Evolutionary conservation across 1,140 invertebrate species (phyloP).

Genomic region (Potamilus streckersoni): DNA sequence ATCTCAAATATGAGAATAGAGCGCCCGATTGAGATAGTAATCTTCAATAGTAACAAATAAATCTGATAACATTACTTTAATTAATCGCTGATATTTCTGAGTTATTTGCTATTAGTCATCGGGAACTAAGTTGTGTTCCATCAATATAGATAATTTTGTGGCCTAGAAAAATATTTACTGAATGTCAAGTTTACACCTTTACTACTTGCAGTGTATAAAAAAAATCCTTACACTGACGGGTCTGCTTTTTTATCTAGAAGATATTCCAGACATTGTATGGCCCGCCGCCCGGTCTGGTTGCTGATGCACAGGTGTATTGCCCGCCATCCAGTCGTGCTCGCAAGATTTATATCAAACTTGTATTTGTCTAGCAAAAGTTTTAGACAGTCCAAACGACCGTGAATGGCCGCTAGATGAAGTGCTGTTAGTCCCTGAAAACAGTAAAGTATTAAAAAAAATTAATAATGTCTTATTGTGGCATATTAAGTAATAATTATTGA

Average conservation of each 20-base stretch:
- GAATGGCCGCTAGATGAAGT: conserved; percentile 64
- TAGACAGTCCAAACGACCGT: conserved; percentile 66
- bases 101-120: too few species aligned
- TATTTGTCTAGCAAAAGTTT: conserved; percentile 66
- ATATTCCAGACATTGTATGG: conserved; percentile 61
- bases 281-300: conserved; percentile 64
- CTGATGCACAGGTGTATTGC: conserved; percentile 66
- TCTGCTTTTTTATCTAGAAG: conserved; percentile 64
- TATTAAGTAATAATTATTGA: background rate
- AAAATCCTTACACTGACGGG: conserved; percentile 55
- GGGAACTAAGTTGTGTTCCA: too few species aligned
- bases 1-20: too few species aligned
- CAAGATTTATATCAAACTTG: conserved; percentile 63
- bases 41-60: too few species aligned
- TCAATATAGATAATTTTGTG: too few species aligned
- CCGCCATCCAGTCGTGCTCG: conserved; percentile 65
- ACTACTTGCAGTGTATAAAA: too few species aligned
- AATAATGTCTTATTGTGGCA: background rate
- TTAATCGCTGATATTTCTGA: too few species aligned
- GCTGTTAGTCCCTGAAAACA: conserved; percentile 62
- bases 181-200: too few species aligned
- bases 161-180: too few species aligned
- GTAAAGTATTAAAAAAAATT: background rate
- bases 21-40: too few species aligned
- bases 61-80: too few species aligned